phyloP scores from a whole-genome alignment of 64 coral and sea anemone species.

The Pocillopora verrucosa region DNA sequence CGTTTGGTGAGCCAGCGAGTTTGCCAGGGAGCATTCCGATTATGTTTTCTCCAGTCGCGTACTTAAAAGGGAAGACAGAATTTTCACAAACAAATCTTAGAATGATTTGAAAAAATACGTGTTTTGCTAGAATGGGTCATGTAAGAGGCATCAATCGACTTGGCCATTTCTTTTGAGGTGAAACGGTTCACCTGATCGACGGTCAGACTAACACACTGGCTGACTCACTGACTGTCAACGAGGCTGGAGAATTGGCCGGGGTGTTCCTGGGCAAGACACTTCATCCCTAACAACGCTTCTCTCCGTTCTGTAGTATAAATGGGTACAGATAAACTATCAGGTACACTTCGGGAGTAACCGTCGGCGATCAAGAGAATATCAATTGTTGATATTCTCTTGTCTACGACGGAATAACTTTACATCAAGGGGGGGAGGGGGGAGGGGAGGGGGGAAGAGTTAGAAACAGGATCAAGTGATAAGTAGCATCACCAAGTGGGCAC shows the following conservation, averaged over 20 bases:
- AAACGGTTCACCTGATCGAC: background rate
- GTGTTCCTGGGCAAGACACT: background rate
- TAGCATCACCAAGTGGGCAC: too few species aligned
- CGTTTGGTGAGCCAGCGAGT: constrained; percentile 40
- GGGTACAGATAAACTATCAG: too few species aligned
- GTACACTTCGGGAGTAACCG: too few species aligned
- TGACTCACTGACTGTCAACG: background rate
- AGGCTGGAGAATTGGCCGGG: background rate
- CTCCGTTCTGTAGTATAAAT: too few species aligned
- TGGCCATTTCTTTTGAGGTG: background rate
- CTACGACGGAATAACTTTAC: too few species aligned
- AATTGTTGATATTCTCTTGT: too few species aligned
- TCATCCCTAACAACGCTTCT: too few species aligned
- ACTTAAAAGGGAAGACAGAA: background rate
- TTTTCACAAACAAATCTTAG: background rate
- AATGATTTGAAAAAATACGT: background rate
- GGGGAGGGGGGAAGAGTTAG: too few species aligned
- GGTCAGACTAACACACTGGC: background rate
- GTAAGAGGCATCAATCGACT: background rate
- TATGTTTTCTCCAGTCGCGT: constrained; percentile 52
- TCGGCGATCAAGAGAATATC: too few species aligned
- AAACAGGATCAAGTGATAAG: too few species aligned
- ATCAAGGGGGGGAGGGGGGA: too few species aligned
- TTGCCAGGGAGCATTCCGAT: constrained; percentile 60
- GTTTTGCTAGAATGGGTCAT: background rate